Evolutionary conservation across 2,113 vertebrate species (phyloP).

Genomic region (Serinus canaria): DNA sequence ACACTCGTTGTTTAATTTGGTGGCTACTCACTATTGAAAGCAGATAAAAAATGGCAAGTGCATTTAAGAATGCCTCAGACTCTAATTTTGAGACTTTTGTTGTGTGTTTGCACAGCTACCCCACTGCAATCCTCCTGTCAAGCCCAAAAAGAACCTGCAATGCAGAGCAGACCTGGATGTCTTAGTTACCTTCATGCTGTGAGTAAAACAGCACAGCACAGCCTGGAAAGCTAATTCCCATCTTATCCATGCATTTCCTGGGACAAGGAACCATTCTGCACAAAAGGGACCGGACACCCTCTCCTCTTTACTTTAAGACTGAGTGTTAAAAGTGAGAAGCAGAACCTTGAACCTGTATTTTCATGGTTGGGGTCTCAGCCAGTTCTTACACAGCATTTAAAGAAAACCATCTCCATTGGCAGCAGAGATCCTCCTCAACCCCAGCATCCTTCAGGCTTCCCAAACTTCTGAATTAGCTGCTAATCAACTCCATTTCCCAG

Average conservation of each 20-base stretch:
- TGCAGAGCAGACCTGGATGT: neutral
- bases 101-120: neutral
- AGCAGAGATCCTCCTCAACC: neutral
- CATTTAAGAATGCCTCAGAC: neutral
- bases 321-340: neutral
- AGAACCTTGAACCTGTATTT: neutral
- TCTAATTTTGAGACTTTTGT: neutral
- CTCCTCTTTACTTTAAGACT: neutral
- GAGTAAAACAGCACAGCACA: neutral
- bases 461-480: neutral
- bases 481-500: neutral
- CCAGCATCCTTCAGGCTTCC: neutral
- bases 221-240: neutral
- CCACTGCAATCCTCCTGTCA: neutral
- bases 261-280: neutral
- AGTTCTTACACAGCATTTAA: neutral
- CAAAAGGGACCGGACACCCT: neutral
- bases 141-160: neutral
- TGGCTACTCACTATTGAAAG: neutral
- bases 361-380: neutral
- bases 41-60: neutral
- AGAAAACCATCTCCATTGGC: neutral
- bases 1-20: neutral
- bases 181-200: fast-evolving
- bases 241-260: neutral